Base-by-base conservation (phyloP, 2,797 vertebrate genomes). In the Microctenopoma lineatum region DNA sequence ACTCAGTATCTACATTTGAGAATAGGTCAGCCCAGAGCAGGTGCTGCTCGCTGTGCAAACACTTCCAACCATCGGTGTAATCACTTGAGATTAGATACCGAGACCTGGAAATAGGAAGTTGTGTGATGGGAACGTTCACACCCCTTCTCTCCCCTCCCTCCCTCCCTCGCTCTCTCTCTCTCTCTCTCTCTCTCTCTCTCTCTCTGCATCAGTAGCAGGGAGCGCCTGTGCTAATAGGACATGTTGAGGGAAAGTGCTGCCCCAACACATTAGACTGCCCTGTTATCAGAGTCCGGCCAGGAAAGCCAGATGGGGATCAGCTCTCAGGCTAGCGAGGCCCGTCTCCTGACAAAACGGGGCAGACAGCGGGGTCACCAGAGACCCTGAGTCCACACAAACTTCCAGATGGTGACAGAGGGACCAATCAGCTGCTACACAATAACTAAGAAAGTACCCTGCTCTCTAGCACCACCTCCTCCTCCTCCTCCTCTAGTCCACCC, bases 321-420 rank as follows among this genome's bases (percentile, higher is more conserved):
- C 86, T 90, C 90, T 61, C 86, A 90, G 90, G 79, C 90, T 88
- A 91, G 74, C 27, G 77, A 84, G 74, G 78, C 78, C 80, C 85
- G 89, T 94, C 94, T 94, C 92, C 94, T 86, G 95, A 96, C 95
- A 96, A 94, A 95, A 95, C 70, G 78, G 86, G 86, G 77, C 94
- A 94, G 94, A 96, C 95, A 94, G 94, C 81, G 80, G 90, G 94
- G 86, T 93, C 95, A 92, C 93, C 90, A 85, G 93, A 94, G 95
- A 93, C 92, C 90, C 90, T 57, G 70, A 70, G 81, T 74, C 79
- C 85, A 69, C 85, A 75, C 91, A 50, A 60, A 75, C 92, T 92
- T 94, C 95, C 95, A 96, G 90, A 88, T 95, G 95, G 96, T 93
- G 94, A 93, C 92, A 92, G 92, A 91, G 93, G 91, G 92, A 95